A percentile compares a stretch with the other conserved stretches of the same genome.
phyloP scores from a whole-genome alignment of 2,888 invertebrate genomes.

The Protodeltote pygarga region DNA sequence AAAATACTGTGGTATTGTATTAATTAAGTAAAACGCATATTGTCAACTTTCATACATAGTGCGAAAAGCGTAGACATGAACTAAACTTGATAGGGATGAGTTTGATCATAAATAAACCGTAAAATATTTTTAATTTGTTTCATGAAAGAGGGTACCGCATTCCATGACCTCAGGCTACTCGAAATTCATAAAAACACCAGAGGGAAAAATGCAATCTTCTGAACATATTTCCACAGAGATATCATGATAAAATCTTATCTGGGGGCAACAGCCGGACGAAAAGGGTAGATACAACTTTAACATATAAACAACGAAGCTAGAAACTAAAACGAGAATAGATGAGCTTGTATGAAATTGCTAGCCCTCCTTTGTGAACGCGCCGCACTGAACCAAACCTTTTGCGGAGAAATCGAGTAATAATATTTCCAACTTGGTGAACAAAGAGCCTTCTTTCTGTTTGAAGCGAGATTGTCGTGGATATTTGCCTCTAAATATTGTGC shows the following conservation, averaged over 20 bases:
- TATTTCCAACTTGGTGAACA: slow-evolving; percentile 79
- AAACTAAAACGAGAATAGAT: slow-evolving; percentile 67
- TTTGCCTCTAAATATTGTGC: slow-evolving; percentile 62
- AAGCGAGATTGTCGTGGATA: slow-evolving; percentile 63
- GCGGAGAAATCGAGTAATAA: slow-evolving; percentile 75
- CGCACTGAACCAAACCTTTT: slow-evolving; percentile 61
- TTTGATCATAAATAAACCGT: too few species aligned
- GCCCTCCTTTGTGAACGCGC: slow-evolving; percentile 62
- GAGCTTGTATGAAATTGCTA: slow-evolving; percentile 68
- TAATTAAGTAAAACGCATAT: too few species aligned
- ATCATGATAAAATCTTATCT: slow-evolving; percentile 58
- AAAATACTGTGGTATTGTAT: not conserved
- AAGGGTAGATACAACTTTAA: slow-evolving; percentile 64
- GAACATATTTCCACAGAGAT: slow-evolving; percentile 59
- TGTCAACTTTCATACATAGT: too few species aligned
- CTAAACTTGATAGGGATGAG: too few species aligned
- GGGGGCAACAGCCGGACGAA: slow-evolving; percentile 62
- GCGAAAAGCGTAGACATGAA: too few species aligned
- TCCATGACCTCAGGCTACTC: slow-evolving; percentile 51
- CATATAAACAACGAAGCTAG: slow-evolving; percentile 69
- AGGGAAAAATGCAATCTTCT: slow-evolving; percentile 54
- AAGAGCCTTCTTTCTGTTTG: slow-evolving; percentile 66
- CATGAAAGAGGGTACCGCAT: slow-evolving; percentile 13
- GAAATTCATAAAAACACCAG: slow-evolving; percentile 67
- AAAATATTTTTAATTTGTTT: slow-evolving; percentile 41